Base-by-base conservation (phyloP, 2,888 invertebrate genomes). In the Dryobota labecula region DNA sequence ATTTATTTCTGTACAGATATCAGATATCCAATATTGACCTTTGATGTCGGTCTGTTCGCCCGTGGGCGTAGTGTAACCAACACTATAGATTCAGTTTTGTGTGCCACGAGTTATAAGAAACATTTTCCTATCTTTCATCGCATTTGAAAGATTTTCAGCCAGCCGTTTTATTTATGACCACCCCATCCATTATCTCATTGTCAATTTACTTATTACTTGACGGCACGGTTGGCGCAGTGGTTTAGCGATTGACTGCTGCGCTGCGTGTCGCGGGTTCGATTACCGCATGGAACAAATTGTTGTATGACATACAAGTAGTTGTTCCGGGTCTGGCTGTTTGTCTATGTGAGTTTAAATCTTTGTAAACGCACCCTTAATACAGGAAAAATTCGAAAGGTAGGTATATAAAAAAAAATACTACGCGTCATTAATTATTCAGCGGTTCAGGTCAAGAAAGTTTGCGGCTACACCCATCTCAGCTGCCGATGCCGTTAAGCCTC, bases 21-120 rank as follows among this genome's bases (percentile, higher is more conserved):
- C 83, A 72, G 83, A 85, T 87, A 74, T 76, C 73, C 60, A 76
- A 76, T 79, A 79, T 77, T 86, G 80, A 87, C 84, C 85, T 85
- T 71, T 66, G 81, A 62, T 70, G 73, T 64, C 69, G 73, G 78
- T 78, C 73, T 71, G 64, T 51, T 70, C n/a, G 68, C 58, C 63
- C 80, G 73, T 68, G 64, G 71, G 80, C 64, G 66, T 78, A 67
- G 54, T 76, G 77, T 60, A 78, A 78, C 76, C 65, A 75, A 75
- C 73, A 76, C 76, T 77, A 69, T 79, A 76, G 70, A 67, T 71
- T 70, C 54, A 63, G 60, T 69, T 49, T 51, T 73, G 74, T 70
- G 18, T 76, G 82, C 36, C 58, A n/a, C 63, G 82, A 84, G 84
- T 56, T 47, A 69, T 7, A 38, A 56, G 75, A 49, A 5, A 15